Evolutionary conservation across 2,113 vertebrate genomes (phyloP), one percentile per base, ranked within the genome.

Genomic region (Siniperca chuatsi): DNA sequence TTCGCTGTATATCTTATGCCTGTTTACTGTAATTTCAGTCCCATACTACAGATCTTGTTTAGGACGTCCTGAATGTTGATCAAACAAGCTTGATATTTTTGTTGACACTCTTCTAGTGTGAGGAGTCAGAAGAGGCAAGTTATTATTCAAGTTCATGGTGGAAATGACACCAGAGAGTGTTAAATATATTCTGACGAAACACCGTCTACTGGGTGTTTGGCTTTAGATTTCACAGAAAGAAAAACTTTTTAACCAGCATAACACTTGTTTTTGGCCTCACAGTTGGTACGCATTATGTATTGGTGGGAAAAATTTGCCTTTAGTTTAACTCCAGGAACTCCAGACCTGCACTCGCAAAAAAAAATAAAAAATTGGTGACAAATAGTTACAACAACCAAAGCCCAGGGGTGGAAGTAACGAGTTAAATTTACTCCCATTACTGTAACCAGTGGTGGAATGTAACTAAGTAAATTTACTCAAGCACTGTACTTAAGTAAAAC

Each of bases 1-100:
- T 25, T 54, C 2, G 12, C 40, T 72, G 12, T 29, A 42, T 62
- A 72, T 44, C 54, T 68, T 25, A 25, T 55, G n/a, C 75, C 46
- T 21, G 25, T 68, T 67, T 72, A 71, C 68, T 61, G 35, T 42
- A 64, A 75, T 35, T 65, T 18, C 40, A 44, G 13, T 29, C 58
- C 37, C 25, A 20, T 23, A 55, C 52, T 25, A 70, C 29, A 65
- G 20, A 72, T 48, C 57, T 33, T 13, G 29, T n/a, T 2, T 3
- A 16, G 20, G n/a, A 55, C 0, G 12, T 66, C 25, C 13, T 44
- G 58, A 29, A 21, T 21, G 23, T 50, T 71, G 37, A 50, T 61
- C 65, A 60, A 29, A 62, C 16, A 62, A 37, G 25, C 6, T 25
- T 62, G 29, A 40, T 79, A 6, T 40, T 66, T 16, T 40, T 42